These are phyloP conservation scores for Prunella strophiata DNA, from an alignment of 2,797 vertebrate species.

Conservation along the genomic window DNA sequence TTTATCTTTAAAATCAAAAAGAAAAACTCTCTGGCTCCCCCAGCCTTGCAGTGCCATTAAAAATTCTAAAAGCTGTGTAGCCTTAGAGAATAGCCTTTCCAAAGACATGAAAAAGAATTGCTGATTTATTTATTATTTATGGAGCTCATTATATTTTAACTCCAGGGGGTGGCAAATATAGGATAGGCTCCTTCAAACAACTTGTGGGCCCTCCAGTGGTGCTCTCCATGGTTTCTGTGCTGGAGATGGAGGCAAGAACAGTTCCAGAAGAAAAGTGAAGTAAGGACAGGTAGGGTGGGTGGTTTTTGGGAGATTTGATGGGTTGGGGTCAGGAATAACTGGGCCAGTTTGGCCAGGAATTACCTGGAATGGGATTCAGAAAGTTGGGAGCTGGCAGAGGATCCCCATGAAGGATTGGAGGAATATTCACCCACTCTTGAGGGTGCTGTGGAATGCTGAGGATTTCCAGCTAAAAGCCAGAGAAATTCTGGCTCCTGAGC, in stretches of 20 bases:
- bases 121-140: constrained; percentile 68
- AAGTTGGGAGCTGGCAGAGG: not conserved
- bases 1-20: constrained; percentile 44
- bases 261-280: not conserved
- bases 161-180: constrained; percentile 43
- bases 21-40: not conserved
- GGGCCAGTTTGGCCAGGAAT: not conserved
- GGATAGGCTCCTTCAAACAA: constrained; percentile 15
- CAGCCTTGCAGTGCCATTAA: constrained; percentile 8
- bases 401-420: not conserved
- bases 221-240: not conserved
- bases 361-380: not conserved
- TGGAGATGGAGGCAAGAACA: not conserved
- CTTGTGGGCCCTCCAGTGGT: constrained; percentile 56
- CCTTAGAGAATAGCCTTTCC: constrained; percentile 51
- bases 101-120: constrained; percentile 63
- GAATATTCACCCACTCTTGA: too few relatives aligned
- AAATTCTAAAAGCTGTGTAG: constrained; percentile 39
- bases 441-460: not conserved
- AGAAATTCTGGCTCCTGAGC: not conserved
- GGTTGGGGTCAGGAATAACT: rapidly evolving
- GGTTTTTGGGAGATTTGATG: rapidly evolving
- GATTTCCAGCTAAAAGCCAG: not conserved
- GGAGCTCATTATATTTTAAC: constrained; percentile 61
- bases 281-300: not conserved